These are phyloP conservation scores for Luidia sarsii DNA, from an alignment of 53 echinoderm and acorn worm species.

Conservation along the genomic window DNA sequence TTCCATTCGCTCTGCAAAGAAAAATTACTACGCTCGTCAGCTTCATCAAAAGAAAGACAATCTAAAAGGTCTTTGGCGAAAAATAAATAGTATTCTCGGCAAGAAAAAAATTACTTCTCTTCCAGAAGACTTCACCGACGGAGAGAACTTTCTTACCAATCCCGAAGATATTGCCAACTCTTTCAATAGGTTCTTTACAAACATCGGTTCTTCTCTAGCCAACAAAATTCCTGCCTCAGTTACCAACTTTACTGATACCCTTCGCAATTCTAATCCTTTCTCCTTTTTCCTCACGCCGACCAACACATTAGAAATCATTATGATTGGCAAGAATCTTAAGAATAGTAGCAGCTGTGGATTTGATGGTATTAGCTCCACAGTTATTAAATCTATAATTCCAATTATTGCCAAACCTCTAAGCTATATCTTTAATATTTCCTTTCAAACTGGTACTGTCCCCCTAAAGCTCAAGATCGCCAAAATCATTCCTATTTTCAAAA, in stretches of 20 bases:
- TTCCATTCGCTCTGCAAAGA: no score
- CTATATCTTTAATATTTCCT: slow-evolving; percentile 30
- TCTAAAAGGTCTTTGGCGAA: background rate
- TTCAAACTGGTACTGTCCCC: slow-evolving; percentile 10
- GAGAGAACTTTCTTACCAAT: background rate
- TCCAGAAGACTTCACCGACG: background rate
- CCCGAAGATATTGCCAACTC: slow-evolving; percentile 34
- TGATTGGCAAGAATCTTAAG: slow-evolving; percentile 1
- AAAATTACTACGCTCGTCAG: no score
- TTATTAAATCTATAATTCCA: slow-evolving; percentile 11
- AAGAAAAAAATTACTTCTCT: background rate
- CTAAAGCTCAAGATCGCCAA: slow-evolving; percentile 22
- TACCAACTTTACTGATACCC: background rate
- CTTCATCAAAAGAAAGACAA: background rate
- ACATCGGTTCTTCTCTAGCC: no score
- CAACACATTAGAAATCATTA: no score
- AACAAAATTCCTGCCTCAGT: slow-evolving; percentile 1
- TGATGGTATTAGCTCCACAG: background rate
- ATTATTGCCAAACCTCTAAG: slow-evolving; percentile 18
- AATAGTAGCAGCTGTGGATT: slow-evolving; percentile 12
- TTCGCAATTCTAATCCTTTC: background rate
- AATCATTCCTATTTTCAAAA: slow-evolving; percentile 27
- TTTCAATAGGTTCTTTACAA: slow-evolving; percentile 4
- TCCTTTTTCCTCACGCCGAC: background rate
- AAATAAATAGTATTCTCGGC: slow-evolving; percentile 24